A percentile compares a stretch with the other conserved stretches of the same genome.
phyloP scores from a whole-genome alignment of 2,113 vertebrate species.

The Heliornis fulica region DNA sequence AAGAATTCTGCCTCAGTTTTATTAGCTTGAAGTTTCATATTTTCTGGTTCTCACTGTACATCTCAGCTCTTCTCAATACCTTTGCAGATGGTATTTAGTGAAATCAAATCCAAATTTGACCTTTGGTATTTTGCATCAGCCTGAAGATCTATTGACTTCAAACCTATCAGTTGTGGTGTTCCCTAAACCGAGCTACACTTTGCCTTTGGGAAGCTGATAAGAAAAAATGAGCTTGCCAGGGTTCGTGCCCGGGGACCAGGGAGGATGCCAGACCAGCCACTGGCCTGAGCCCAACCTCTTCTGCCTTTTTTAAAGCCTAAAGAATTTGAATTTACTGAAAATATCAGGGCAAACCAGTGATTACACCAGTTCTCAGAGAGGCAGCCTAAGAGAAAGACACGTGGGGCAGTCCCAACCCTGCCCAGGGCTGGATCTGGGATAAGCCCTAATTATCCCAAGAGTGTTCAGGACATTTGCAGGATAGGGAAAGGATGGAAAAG shows the following conservation, averaged over 20 bases:
- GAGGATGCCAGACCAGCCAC: neutral
- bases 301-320: neutral
- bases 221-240: neutral
- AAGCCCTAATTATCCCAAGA: neutral
- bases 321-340: neutral
- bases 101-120: neutral
- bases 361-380: neutral
- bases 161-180: neutral
- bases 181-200: neutral
- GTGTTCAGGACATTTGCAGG: neutral
- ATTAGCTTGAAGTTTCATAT: neutral
- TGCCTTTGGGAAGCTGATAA: neutral
- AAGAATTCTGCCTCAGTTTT: neutral
- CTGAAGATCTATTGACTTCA: neutral
- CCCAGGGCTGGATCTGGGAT: neutral
- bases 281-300: neutral
- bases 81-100: neutral
- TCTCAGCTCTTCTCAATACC: neutral
- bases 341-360: neutral
- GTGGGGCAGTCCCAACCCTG: rapidly evolving
- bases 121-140: neutral
- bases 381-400: neutral
- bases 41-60: neutral
- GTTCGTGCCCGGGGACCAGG: neutral
- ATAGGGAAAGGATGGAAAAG: neutral